Conservation (phyloP, 2,113 vertebrate genomes). For the Murina feae region DNA sequence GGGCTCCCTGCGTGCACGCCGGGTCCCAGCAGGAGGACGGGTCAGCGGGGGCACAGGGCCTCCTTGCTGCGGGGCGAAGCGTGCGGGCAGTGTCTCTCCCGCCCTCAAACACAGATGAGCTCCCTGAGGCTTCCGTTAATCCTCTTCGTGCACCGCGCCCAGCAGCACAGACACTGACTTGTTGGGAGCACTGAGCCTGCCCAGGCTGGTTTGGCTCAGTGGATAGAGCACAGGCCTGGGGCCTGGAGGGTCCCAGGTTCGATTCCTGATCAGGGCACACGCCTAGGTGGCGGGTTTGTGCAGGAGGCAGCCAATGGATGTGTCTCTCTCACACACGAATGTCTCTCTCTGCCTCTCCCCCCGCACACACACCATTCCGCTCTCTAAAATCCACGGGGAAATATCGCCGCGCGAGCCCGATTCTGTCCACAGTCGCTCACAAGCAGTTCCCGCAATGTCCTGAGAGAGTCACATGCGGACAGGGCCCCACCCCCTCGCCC, state of each 20-base stretch:
- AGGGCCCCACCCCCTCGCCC: not conserved
- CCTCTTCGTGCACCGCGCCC: slow-evolving; percentile 71
- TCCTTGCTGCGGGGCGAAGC: slow-evolving; percentile 15
- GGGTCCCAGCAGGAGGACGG: not conserved
- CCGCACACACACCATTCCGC: accelerated
- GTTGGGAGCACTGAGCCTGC: slow-evolving; percentile 68
- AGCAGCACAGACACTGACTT: slow-evolving; percentile 66
- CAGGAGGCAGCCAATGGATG: no score
- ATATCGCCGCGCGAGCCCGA: not conserved
- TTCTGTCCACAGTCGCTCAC: slow-evolving; percentile 48
- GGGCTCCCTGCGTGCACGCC: not conserved
- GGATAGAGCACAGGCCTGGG: no score
- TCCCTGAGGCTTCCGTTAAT: slow-evolving; percentile 72
- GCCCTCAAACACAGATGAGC: slow-evolving; percentile 73
- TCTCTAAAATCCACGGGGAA: no score
- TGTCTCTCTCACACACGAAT: no score
- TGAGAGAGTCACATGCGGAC: not conserved
- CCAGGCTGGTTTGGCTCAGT: no score
- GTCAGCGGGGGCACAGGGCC: not conserved
- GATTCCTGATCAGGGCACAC: no score
- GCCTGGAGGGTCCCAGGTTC: no score
- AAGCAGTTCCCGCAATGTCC: slow-evolving; percentile 37
- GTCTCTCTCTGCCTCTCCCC: no score
- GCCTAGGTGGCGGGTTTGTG: no score
- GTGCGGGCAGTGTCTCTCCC: slow-evolving; percentile 61